These are phyloP conservation scores for Drosophila ercepeae DNA, from an alignment of 1,140 invertebrate species.

Conservation along the genomic window DNA sequence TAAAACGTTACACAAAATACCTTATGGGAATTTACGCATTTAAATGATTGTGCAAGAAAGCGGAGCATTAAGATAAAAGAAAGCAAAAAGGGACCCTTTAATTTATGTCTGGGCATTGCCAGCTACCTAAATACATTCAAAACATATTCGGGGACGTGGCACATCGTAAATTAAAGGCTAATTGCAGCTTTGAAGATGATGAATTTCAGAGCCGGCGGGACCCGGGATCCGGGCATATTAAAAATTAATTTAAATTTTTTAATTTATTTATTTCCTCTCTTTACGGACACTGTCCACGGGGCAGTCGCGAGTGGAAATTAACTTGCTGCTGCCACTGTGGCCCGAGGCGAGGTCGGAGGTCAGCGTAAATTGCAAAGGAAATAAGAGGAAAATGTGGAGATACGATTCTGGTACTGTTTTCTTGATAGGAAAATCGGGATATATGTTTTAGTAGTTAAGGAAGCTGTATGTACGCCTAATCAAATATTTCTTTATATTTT, in stretches of 20 bases:
- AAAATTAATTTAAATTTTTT: slow-evolving; percentile 77
- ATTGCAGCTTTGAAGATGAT: slow-evolving; percentile 75
- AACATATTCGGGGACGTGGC: slow-evolving; percentile 37
- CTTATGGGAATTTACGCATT: slow-evolving; percentile 65
- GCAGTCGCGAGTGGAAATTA: slow-evolving; percentile 38
- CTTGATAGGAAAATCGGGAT: too few species aligned
- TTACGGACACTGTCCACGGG: slow-evolving; percentile 42
- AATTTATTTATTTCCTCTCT: slow-evolving; percentile 54
- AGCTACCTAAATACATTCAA: slow-evolving; percentile 31
- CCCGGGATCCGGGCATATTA: slow-evolving; percentile 38
- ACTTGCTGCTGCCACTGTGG: slow-evolving; percentile 27
- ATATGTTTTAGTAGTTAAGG: too few species aligned
- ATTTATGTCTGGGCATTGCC: slow-evolving; percentile 58
- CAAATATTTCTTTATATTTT: not conserved
- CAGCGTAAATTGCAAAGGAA: slow-evolving; percentile 4
- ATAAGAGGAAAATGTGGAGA: slow-evolving; percentile 7
- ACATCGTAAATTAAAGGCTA: slow-evolving; percentile 73
- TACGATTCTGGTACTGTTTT: not conserved
- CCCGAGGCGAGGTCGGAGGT: slow-evolving; percentile 41
- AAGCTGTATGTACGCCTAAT: not conserved
- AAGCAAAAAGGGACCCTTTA: slow-evolving; percentile 46
- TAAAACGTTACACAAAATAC: slow-evolving; percentile 67
- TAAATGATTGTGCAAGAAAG: slow-evolving; percentile 65
- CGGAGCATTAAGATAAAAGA: slow-evolving; percentile 65
- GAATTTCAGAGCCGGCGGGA: slow-evolving; percentile 35